Conservation (phyloP, 2,113 vertebrate genomes). For the Indicator maculatus region DNA sequence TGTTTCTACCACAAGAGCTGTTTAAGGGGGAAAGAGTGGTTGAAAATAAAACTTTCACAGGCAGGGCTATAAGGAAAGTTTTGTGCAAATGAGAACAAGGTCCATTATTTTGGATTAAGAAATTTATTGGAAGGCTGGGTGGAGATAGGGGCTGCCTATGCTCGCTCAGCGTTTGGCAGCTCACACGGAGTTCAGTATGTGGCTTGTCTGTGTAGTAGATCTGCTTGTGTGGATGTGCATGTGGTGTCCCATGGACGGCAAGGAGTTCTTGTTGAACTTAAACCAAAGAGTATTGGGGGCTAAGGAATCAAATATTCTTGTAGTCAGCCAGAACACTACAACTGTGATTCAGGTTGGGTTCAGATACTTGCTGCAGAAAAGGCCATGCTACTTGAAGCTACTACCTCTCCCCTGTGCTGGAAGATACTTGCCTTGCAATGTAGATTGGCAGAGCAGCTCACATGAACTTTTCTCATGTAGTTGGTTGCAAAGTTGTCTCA, state of each 20-base stretch:
- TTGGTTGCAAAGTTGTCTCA: background rate
- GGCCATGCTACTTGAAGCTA: background rate
- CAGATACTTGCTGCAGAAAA: background rate
- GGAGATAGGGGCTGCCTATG: background rate
- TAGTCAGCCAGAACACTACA: background rate
- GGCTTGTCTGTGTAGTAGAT: background rate
- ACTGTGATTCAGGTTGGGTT: background rate
- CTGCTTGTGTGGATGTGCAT: background rate
- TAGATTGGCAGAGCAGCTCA: background rate
- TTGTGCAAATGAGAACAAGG: background rate
- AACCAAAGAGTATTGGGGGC: background rate
- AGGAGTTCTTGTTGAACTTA: background rate
- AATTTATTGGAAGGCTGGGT: background rate
- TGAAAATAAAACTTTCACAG: constrained; percentile 33
- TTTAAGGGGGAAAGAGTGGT: constrained; percentile 17
- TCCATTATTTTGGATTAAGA: background rate
- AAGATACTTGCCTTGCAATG: background rate
- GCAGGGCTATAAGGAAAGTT: background rate
- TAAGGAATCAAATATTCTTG: background rate
- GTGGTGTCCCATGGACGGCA: constrained; percentile 5
- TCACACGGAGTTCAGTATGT: background rate
- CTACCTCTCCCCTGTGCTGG: background rate
- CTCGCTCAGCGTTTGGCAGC: background rate
- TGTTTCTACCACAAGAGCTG: constrained; percentile 25
- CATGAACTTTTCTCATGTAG: background rate